These are phyloP conservation scores for Centropus unirufus DNA, from an alignment of 2,113 vertebrate species.

Conservation along the genomic window DNA sequence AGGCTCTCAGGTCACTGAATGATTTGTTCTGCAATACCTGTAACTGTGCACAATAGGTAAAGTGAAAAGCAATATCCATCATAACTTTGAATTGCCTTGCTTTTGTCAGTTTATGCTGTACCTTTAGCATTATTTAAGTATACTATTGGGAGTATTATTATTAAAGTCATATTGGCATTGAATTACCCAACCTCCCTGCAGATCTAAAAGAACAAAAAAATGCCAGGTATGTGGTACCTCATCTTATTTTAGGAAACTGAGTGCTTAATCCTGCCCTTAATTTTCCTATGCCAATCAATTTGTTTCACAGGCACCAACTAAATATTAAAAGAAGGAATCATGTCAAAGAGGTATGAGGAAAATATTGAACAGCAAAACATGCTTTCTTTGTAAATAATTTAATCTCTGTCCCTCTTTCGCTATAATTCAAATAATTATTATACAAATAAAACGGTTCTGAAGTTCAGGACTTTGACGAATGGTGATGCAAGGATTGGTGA, in stretches of 20 bases:
- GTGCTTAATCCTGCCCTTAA: neutral
- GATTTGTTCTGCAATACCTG: constrained; percentile 47
- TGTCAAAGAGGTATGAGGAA: neutral
- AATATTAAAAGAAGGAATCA: neutral
- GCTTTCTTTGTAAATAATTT: neutral
- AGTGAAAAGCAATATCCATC: constrained; percentile 32
- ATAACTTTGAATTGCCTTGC: constrained; percentile 40
- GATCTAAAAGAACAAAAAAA: neutral
- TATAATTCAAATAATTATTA: neutral
- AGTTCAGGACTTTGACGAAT: neutral
- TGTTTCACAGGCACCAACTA: neutral
- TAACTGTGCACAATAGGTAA: constrained; percentile 28
- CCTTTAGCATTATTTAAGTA: constrained; percentile 31
- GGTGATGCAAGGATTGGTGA: neutral
- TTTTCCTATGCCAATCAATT: constrained; percentile 10
- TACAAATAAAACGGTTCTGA: neutral
- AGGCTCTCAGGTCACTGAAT: constrained; percentile 11
- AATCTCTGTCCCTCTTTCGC: neutral
- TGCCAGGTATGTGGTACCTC: neutral
- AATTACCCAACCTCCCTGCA: neutral
- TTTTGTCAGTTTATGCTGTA: constrained; percentile 31
- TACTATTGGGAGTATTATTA: neutral
- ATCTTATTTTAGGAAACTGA: constrained; percentile 9
- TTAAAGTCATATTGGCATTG: constrained; percentile 25
- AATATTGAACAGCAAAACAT: neutral